These are phyloP conservation scores for Drosophila erecta DNA, from an alignment of 1,140 invertebrate genomes.

Conservation along the genomic window DNA sequence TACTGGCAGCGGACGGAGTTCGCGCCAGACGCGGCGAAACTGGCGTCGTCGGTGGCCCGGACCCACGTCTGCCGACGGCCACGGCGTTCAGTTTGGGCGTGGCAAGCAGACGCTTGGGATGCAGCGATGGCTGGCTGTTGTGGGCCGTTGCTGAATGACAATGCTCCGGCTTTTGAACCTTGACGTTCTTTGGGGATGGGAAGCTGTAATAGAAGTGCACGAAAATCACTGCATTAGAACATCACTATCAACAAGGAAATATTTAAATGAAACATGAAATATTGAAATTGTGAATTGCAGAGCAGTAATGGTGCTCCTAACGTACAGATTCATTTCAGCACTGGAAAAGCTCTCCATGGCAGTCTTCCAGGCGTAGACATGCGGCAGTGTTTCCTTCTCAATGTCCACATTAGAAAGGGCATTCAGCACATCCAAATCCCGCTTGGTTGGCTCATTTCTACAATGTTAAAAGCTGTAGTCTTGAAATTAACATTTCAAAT, in stretches of 20 bases:
- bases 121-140: slow-evolving; percentile 1
- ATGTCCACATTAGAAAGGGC: slow-evolving; percentile 86
- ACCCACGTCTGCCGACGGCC: slow-evolving; percentile 10
- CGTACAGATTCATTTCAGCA: slow-evolving; percentile 86
- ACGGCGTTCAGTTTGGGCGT: slow-evolving; percentile 40
- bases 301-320: no score
- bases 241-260: neutral
- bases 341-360: slow-evolving; percentile 86
- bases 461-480: neutral
- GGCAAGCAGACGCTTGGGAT: slow-evolving; percentile 31
- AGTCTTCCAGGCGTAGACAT: slow-evolving; percentile 89
- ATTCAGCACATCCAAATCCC: slow-evolving; percentile 89
- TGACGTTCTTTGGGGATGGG: slow-evolving; percentile 52
- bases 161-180: slow-evolving; percentile 28
- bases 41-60: slow-evolving; percentile 8
- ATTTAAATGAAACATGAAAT: no score
- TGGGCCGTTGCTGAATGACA: neutral
- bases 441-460: slow-evolving; percentile 86
- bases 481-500: neutral
- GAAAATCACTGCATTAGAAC: neutral
- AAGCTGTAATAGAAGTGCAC: slow-evolving; percentile 28
- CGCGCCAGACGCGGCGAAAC: neutral
- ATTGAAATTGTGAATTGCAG: no score
- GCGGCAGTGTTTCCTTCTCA: slow-evolving; percentile 87
- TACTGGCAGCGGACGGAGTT: neutral